Percentiles rank a stretch among this genome's conserved stretches.
Evolutionary conservation across 2,797 vertebrate genomes (phyloP).

Genomic region (Nyctalus aviator): DNA sequence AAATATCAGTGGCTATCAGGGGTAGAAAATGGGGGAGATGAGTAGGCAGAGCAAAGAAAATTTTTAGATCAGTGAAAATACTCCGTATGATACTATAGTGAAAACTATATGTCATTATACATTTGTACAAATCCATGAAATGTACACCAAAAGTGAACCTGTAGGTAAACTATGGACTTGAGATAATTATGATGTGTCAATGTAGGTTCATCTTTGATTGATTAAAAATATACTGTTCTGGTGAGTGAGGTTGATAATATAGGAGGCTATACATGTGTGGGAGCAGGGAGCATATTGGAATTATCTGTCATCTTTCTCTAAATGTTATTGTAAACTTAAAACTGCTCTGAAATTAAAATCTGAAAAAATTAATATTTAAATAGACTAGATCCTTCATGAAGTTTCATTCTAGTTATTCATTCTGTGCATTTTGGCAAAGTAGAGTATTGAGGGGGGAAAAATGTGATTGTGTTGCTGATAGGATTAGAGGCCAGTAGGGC

Average conservation of each 20-base stretch:
- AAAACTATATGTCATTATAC: not conserved
- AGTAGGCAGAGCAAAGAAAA: not conserved
- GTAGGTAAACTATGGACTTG: not conserved
- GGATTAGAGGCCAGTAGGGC: slow-evolving; percentile 18
- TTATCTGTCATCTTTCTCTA: not conserved
- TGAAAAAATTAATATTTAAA: slow-evolving; percentile 69
- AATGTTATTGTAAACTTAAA: not conserved
- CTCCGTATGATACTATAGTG: not conserved
- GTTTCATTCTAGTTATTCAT: slow-evolving; percentile 59
- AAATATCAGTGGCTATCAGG: not conserved
- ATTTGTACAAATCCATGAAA: not conserved
- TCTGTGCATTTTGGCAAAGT: slow-evolving; percentile 50
- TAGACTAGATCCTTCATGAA: slow-evolving; percentile 58
- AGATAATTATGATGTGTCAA: not conserved
- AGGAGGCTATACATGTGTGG: not conserved
- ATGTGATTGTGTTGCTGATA: slow-evolving; percentile 34
- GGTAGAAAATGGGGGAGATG: not conserved
- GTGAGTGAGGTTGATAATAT: not conserved
- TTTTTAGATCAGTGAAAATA: not conserved
- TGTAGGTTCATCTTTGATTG: not conserved
- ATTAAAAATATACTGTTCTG: not conserved
- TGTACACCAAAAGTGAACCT: not conserved
- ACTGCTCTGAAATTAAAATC: not conserved
- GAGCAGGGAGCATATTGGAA: not conserved
- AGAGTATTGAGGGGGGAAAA: slow-evolving; percentile 44